These are phyloP conservation scores for Eumacrocentrus americanus DNA, from an alignment of 2,888 invertebrate genomes.

Conservation along the genomic window DNA sequence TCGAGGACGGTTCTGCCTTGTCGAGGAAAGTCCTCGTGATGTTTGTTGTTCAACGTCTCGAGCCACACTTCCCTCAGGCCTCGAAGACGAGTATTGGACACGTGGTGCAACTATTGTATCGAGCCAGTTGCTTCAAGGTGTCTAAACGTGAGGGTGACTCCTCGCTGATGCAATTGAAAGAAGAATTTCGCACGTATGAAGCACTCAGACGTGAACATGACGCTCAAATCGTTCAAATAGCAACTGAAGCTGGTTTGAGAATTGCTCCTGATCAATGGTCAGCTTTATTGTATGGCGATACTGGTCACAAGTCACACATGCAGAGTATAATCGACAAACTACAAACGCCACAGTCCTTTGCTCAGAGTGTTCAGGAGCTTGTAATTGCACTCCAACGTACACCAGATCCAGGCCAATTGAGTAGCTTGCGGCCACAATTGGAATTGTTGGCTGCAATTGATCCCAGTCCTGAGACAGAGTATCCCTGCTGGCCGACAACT, in stretches of 20 bases:
- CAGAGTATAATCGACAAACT: conserved; percentile 90
- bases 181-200: conserved; percentile 95
- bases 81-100: conserved; percentile 99
- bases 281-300: conserved; percentile 93
- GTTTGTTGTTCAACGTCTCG: conserved; percentile 96
- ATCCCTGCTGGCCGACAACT: conserved; percentile 71
- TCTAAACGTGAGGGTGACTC: conserved; percentile 96
- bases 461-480: conserved; percentile 75
- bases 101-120: conserved; percentile 95
- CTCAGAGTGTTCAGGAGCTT: conserved; percentile 88
- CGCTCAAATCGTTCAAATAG: conserved; percentile 98
- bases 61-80: conserved; percentile 94
- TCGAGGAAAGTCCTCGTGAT: conserved; percentile 95
- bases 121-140: conserved; percentile 98
- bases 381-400: conserved; percentile 89
- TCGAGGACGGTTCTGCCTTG: conserved; percentile 94
- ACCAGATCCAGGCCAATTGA: conserved; percentile 81
- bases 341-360: conserved; percentile 92
- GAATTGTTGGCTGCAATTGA: conserved; percentile 88
- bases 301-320: conserved; percentile 96
- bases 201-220: conserved; percentile 93
- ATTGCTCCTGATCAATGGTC: conserved; percentile 99
- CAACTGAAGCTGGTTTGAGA: conserved; percentile 93
- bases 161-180: conserved; percentile 96
- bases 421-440: conserved; percentile 77